A percentile compares a stretch with the other conserved stretches of the same genome.
Conservation (phyloP, 2,113 vertebrate genomes). For the Ornithorhynchus anatinus region DNA sequence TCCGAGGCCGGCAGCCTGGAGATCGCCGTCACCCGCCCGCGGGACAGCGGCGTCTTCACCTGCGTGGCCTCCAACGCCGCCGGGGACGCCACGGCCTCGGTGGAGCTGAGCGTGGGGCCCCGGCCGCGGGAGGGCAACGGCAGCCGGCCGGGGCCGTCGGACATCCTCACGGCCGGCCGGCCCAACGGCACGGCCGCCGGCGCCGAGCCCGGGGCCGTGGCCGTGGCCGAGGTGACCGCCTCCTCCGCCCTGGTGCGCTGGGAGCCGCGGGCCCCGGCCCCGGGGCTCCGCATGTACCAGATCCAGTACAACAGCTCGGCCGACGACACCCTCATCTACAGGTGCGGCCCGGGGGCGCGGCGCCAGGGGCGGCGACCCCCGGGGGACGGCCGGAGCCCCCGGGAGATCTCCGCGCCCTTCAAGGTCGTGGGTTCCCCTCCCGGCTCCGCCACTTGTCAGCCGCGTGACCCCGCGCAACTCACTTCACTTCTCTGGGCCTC, state of each 20-base stretch:
- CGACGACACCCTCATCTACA: conserved; percentile 91
- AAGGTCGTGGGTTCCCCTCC: too few relatives aligned
- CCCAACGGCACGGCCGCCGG: conserved; percentile 71
- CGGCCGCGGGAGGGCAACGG: conserved; percentile 85
- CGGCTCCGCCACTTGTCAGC: too few relatives aligned
- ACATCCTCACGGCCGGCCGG: conserved; percentile 63
- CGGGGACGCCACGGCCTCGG: conserved; percentile 86
- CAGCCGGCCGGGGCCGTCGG: conserved; percentile 69
- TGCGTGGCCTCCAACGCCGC: conserved; percentile 95
- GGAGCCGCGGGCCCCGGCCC: conserved; percentile 79
- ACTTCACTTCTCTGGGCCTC: too few relatives aligned
- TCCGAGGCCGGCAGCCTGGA: conserved; percentile 92
- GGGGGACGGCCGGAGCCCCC: too few relatives aligned
- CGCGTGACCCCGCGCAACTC: too few relatives aligned
- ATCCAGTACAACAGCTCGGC: conserved; percentile 94
- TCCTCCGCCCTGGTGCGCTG: conserved; percentile 90
- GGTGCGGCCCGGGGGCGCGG: conserved; percentile 64
- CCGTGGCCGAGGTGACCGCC: conserved; percentile 84
- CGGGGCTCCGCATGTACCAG: conserved; percentile 90
- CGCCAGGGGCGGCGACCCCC: background rate
- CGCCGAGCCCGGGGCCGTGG: conserved; percentile 71
- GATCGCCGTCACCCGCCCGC: conserved; percentile 71
- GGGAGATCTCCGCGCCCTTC: too few relatives aligned
- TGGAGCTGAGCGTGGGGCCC: conserved; percentile 79
- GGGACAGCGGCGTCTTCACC: conserved; percentile 85